Evolutionary conservation across 2,888 invertebrate genomes (phyloP).

Genomic region (Camponotus fellah): DNA sequence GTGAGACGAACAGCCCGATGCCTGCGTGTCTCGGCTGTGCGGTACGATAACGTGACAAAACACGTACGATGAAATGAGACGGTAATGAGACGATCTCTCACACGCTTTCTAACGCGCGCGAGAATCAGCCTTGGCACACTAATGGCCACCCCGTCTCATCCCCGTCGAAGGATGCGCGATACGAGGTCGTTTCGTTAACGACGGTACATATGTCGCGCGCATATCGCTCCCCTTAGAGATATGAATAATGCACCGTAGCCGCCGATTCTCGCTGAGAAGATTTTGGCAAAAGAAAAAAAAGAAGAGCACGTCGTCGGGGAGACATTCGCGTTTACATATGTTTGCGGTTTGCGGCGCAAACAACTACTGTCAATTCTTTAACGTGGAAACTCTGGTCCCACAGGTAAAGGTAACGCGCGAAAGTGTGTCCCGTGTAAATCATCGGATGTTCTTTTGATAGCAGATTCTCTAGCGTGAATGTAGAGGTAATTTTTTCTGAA

Average conservation of each 20-base stretch:
- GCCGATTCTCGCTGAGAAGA: constrained; percentile 9
- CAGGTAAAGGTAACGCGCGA: background rate
- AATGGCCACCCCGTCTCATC: constrained; percentile 39
- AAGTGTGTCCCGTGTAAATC: background rate
- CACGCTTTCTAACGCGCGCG: constrained; percentile 37
- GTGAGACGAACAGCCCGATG: background rate
- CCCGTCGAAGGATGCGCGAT: constrained; percentile 43
- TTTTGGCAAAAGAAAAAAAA: constrained; percentile 42
- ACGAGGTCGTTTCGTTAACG: constrained; percentile 41
- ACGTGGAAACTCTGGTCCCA: background rate
- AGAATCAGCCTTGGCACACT: constrained; percentile 47
- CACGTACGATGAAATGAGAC: constrained; percentile 25
- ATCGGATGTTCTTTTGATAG: background rate
- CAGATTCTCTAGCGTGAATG: background rate
- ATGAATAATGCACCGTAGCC: constrained; percentile 24
- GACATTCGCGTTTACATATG: constrained; percentile 1
- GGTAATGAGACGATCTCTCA: constrained; percentile 39
- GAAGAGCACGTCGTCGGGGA: background rate
- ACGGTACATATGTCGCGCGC: constrained; percentile 21
- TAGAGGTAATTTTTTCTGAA: background rate
- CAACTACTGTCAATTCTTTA: constrained; percentile 3
- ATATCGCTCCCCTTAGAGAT: constrained; percentile 29
- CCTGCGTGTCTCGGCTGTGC: background rate
- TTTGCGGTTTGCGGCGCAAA: constrained; percentile 8
- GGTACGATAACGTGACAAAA: constrained; percentile 17